These are phyloP conservation scores for Oryzias celebensis DNA, from an alignment of 2,113 vertebrate genomes.

Conservation along the genomic window DNA sequence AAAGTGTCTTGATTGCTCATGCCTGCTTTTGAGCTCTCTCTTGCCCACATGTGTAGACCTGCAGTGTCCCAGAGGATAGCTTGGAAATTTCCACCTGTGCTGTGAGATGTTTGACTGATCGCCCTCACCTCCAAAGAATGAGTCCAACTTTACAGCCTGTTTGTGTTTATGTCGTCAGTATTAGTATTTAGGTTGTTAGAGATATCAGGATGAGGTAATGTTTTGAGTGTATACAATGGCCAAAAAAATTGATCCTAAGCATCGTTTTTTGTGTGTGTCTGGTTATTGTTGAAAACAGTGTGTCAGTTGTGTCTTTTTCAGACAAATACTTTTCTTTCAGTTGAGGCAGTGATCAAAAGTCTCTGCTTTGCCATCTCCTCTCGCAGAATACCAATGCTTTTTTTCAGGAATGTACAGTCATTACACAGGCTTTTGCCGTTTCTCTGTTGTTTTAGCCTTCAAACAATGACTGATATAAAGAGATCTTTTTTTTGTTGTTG, in stretches of 20 bases:
- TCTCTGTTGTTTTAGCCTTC: neutral
- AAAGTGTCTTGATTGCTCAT: no score
- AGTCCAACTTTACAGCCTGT: neutral
- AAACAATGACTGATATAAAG: neutral
- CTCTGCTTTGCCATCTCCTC: constrained; percentile 8
- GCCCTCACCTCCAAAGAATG: neutral
- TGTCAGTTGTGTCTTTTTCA: neutral
- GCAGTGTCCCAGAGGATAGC: neutral
- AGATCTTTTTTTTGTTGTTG: neutral
- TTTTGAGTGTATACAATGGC: constrained; percentile 13
- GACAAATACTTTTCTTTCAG: neutral
- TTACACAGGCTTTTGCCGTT: neutral
- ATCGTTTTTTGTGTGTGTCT: neutral
- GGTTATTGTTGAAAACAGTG: neutral
- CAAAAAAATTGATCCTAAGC: no score
- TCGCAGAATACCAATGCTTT: neutral
- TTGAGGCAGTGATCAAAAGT: neutral
- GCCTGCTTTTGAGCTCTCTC: neutral
- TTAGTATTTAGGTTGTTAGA: constrained; percentile 1
- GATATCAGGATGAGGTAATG: constrained; percentile 3
- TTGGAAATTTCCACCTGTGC: constrained; percentile 16
- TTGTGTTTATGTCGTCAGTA: no score
- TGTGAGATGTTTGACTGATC: neutral
- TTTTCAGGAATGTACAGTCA: neutral
- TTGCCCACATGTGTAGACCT: neutral